Base-by-base conservation (phyloP, 2,797 vertebrate species). In the Poliocrania exsul region DNA sequence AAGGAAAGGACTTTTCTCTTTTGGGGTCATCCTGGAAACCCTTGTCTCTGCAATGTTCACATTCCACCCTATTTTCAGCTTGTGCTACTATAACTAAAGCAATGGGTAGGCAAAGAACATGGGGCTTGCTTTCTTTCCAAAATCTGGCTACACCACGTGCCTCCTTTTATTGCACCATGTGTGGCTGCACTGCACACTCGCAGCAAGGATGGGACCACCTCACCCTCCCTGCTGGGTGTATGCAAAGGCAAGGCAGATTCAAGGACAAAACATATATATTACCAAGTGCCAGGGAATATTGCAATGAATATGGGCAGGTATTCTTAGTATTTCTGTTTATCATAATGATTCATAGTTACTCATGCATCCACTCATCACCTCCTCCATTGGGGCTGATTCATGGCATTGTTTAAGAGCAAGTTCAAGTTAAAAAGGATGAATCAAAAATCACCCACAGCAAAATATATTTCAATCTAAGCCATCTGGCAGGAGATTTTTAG, bases 301-400 rank as follows among this genome's bases (percentile, higher is more conserved):
- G 79, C 58, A 95, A 95, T 46, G 90, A 95, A 73, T 64, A 90
- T 16, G 67, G 92, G 75, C 89, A 96, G 81, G 94, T 96, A 95
- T 95, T 96, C 97, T 97, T 95, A 96, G 94, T 95, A 92, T 91
- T 96, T 95, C 92, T 95, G 60, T 91, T 95, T 89, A 92, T 80
- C 96, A 94, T 92, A 92, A 92, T 96, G 95, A 97, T 90, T 97
- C 94, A 96, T 81, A 95, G 86, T 95, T 94, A 94, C 93, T 96
- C 95, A 97, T 2, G 61, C 92, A 95, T 93, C 92, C 93, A 96
- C 94, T 97, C 91, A 94, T 81, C 91, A 95, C 95, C 95, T 96
- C 92, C 96, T 97, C 95, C 91, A 96, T 93, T 74, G 93, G 90
- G 89, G 92, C 89, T 96, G 93, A 97, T 96, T 97, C 96, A 97